Evolutionary conservation across 2,888 invertebrate genomes (phyloP), one percentile per base, ranked within the genome.

Genomic region (Tetranychus truncatus): DNA sequence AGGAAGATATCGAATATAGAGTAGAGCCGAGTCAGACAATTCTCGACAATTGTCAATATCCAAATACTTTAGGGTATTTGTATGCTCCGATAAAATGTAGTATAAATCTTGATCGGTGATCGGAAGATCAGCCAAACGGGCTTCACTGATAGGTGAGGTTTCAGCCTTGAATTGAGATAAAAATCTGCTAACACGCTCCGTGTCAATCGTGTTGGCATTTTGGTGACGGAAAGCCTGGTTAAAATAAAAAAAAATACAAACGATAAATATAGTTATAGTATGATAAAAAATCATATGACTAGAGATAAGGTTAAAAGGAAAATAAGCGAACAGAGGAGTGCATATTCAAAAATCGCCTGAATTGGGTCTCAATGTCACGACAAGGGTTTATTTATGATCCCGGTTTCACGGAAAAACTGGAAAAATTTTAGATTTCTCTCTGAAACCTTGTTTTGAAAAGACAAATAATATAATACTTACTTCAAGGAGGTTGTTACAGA

Each of bases 1-100:
- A 2, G 46, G 45, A 44, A 76, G 66, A n/a, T 84, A 84, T 79
- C 89, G 89, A 74, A 93, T 87, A 75, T 86, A 84, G 77, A 87
- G 86, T 77, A 92, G 85, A 34, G 88, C 86, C 34, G 84, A 82
- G 69, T 86, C 84, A 0, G 88, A 87, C 71, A 92, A 83, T 78
- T 86, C 86, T 77, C 86, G 85, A 82, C 91, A 91, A 80, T 90
- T 88, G 76, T 88, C 86, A 78, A 94, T 84, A 79, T 91, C 89
- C 73, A 95, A 83, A 66, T 65, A 24, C 15, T 44, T 65, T 44
- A 76, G 55, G 11, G 66, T 72, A 20, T 74, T 75, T 18, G 71
- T 46, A 46, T 76, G 74, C 65, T 76, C 73, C 34, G 66, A 45
- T 18, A 76, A 66, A 46, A 76, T 72, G 15, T 72, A 20, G n/a